Base-by-base conservation (phyloP, 1,140 invertebrate genomes). In the Heliconius himera region DNA sequence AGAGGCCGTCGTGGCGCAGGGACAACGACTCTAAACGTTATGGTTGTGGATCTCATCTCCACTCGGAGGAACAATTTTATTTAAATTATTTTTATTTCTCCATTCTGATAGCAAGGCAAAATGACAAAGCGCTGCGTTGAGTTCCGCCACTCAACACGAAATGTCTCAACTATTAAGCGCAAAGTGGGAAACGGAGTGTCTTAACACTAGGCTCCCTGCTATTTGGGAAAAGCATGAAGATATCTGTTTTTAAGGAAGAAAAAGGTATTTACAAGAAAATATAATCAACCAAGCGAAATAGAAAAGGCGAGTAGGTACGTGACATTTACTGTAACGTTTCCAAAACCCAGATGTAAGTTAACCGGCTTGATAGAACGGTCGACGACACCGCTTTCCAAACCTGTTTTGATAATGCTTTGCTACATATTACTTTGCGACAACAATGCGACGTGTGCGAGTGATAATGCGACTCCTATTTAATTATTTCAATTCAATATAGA, bases 361-460 rank as follows among this genome's bases (percentile, higher is more conserved):
- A 89, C 88, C 87, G 86, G 87, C 87, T 83, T 81, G 83, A 89
- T 89, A 88, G 84, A 86, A 81, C 83, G 84, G 90, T 91, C 90
- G 86, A 82, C 87, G 88, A 87, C 87, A 82, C 80, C 84, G 87
- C 91, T 93, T 93, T 93, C 91, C 86, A 91, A 93, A 91, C 91
- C 85, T 80, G 90, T 91, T 89, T 85, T 82, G 87, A 90, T 90
- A 91, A 81, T 72, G 74, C 78, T 75, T 36, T 74, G 76, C 66
- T 78, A 77, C 75, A 81, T 76, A 81, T 81, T 74, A 77, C 13
- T 72, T 80, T 36, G 74, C 74, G 74, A 80, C 78, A 80, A 60
- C 74, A 79, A 79, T 70, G 41, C 74, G 56, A 79, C 78, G 70
- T 33, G 74, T 75, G 70, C 18, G 56, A 70, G 26, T 70, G 76